A percentile compares a stretch with the other conserved stretches of the same genome.
These are phyloP conservation scores for Wasmannia auropunctata DNA, from an alignment of 1,140 invertebrate genomes.

Conservation along the genomic window DNA sequence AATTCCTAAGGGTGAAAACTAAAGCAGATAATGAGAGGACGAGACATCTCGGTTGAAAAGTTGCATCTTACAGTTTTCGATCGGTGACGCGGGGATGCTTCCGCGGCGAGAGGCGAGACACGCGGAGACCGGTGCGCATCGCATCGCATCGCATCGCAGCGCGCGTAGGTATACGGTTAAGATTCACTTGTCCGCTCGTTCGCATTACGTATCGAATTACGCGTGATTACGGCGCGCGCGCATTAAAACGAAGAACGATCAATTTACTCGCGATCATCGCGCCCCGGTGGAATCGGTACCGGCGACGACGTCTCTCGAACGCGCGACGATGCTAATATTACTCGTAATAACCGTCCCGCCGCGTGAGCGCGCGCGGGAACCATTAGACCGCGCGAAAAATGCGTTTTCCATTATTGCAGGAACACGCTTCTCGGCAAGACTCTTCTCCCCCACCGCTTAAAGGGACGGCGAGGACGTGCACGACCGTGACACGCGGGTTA, in stretches of 20 bases:
- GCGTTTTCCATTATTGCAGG: constrained; percentile 64
- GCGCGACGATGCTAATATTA: constrained; percentile 43
- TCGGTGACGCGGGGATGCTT: neutral
- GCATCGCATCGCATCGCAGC: constrained; percentile 1
- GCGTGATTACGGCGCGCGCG: constrained; percentile 35
- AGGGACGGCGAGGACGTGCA: constrained; percentile 41
- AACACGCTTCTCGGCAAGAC: constrained; percentile 33
- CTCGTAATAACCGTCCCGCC: constrained; percentile 42
- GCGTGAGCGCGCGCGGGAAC: neutral
- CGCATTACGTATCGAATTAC: constrained; percentile 55
- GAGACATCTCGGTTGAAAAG: neutral
- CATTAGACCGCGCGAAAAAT: constrained; percentile 57
- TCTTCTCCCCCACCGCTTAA: neutral
- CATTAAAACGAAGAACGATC: constrained; percentile 47
- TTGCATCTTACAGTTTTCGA: neutral
- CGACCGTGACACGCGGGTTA: constrained; percentile 68
- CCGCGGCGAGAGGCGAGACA: no score
- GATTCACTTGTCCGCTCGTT: constrained; percentile 38
- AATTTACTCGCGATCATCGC: constrained; percentile 57
- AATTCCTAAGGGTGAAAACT: neutral
- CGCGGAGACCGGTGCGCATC: no score
- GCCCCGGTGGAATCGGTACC: constrained; percentile 29
- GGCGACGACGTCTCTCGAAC: constrained; percentile 50
- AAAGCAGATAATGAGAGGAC: neutral
- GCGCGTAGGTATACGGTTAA: constrained; percentile 28